Percentiles rank a stretch among this genome's conserved stretches.
These are phyloP conservation scores for Brenthis daphne DNA, from an alignment of 2,888 invertebrate genomes.

Conservation along the genomic window DNA sequence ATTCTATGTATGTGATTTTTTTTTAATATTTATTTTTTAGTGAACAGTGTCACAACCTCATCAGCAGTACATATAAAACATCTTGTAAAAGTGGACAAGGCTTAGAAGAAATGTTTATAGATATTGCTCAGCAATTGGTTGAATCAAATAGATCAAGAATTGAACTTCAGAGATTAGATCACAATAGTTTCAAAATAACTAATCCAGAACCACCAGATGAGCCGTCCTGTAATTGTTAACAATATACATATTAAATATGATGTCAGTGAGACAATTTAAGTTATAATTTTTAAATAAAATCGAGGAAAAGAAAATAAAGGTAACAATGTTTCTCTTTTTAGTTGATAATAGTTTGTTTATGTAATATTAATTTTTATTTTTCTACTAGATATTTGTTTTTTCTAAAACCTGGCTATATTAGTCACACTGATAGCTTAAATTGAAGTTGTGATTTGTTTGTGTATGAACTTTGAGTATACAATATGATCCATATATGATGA, in stretches of 20 bases:
- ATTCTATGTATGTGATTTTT: not conserved
- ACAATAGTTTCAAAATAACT: conserved; percentile 89
- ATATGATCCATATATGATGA: conserved; percentile 8
- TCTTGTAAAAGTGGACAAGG: conserved; percentile 94
- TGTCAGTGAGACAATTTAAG: not conserved
- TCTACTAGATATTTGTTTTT: not conserved
- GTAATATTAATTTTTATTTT: not conserved
- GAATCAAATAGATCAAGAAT: conserved; percentile 91
- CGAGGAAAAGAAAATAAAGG: not conserved
- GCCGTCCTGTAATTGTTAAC: conserved; percentile 73
- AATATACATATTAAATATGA: not conserved
- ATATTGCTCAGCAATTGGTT: conserved; percentile 91
- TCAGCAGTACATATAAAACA: conserved; percentile 93
- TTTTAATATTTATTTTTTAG: conserved; percentile 69
- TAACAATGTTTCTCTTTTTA: not conserved
- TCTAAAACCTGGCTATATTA: conserved; percentile 18
- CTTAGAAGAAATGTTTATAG: conserved; percentile 94
- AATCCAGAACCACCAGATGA: conserved; percentile 83
- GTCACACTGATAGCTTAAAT: conserved; percentile 7
- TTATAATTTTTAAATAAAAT: not conserved
- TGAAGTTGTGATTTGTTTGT: conserved; percentile 9
- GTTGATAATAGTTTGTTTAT: not conserved
- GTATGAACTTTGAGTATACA: not conserved
- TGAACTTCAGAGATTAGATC: conserved; percentile 90
- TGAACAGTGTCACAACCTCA: conserved; percentile 95